Evolutionary conservation across 2,113 vertebrate species (phyloP), one percentile per base, ranked within the genome.

Genomic region (Rafetus swinhoei): DNA sequence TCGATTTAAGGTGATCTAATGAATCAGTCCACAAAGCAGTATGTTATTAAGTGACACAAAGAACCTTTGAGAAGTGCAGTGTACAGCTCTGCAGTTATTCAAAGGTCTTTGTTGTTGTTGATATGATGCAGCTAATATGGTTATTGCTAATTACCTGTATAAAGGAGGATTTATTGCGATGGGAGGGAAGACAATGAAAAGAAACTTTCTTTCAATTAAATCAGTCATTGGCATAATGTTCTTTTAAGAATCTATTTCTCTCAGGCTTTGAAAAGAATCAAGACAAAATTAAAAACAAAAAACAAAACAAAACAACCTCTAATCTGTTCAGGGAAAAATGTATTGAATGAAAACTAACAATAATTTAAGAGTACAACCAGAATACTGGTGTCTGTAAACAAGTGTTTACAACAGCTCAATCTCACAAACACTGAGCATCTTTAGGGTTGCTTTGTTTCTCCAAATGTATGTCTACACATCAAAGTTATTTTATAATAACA

Each of bases 141-240:
- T 95, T 27, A 92, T 97, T 94, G 87, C 95, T 97, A 96, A 95
- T 96, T 96, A 91, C 0, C 13, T 93, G 88, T 94, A 95, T 96
- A 96, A 97, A 97, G 87, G 76, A 97, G 90, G 12, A 53, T 35
- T n/a, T 69, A 35, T 45, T 85, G 65, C 82, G 50, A 45, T 27
- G 56, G 39, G 57, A 82, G 76, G 86, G 77, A 50, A 94, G 81
- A 87, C 87, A 95, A 84, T 82, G 81, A 90, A 97, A 97, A 93
- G 85, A 88, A 80, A 92, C 83, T 95, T 97, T 93, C 74, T 69
- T 96, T 89, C 50, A 95, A 90, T 96, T 95, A 84, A 77, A 84
- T 56, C 72, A 45, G 29, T 95, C 91, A 88, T 93, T 97, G 95
- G 88, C 60, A 95, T 92, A 93, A 80, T 2, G 8, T 45, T 88